Conservation (phyloP, 1,140 invertebrate genomes). For the Chymomyza costata region DNA sequence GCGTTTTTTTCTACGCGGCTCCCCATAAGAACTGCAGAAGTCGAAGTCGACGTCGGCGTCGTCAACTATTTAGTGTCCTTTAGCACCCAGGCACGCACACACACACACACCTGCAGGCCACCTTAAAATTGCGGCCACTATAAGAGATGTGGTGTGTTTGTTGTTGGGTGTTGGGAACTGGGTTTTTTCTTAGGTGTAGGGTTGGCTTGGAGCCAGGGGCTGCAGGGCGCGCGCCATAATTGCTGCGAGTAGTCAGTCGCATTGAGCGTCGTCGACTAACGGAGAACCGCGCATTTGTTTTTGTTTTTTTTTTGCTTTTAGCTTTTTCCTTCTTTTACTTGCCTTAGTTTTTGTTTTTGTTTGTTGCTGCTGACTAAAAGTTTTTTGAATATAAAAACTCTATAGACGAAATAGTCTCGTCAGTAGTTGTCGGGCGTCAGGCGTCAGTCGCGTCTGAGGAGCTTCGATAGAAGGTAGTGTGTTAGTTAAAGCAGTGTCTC, state of each 20-base stretch:
- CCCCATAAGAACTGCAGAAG: slow-evolving; percentile 13
- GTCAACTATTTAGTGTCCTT: slow-evolving; percentile 55
- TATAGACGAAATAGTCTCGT: slow-evolving; percentile 60
- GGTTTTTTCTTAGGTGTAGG: background rate
- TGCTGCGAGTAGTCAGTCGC: slow-evolving; percentile 53
- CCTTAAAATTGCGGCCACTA: too few species aligned
- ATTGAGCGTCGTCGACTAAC: slow-evolving; percentile 7
- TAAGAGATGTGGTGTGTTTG: slow-evolving; percentile 27
- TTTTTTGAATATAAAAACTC: slow-evolving; percentile 37
- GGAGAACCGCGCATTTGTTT: too few species aligned
- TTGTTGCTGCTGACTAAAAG: slow-evolving; percentile 32
- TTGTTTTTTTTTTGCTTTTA: too few species aligned
- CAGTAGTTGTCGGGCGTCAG: slow-evolving; percentile 26
- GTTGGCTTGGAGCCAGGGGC: slow-evolving; percentile 16
- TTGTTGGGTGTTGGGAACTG: slow-evolving; percentile 20
- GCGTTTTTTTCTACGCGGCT: slow-evolving; percentile 33
- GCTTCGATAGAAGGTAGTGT: slow-evolving; percentile 73
- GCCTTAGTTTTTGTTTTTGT: slow-evolving; percentile 8
- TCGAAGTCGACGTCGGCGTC: background rate
- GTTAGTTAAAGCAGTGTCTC: slow-evolving; percentile 50
- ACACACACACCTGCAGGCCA: slow-evolving; percentile 4
- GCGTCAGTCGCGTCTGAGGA: slow-evolving; percentile 74
- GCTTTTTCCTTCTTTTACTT: too few species aligned
- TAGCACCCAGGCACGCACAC: slow-evolving; percentile 22
- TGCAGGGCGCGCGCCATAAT: slow-evolving; percentile 46